These are phyloP conservation scores for Cerastis rubricosa DNA, from an alignment of 2,888 invertebrate genomes.

Conservation along the genomic window DNA sequence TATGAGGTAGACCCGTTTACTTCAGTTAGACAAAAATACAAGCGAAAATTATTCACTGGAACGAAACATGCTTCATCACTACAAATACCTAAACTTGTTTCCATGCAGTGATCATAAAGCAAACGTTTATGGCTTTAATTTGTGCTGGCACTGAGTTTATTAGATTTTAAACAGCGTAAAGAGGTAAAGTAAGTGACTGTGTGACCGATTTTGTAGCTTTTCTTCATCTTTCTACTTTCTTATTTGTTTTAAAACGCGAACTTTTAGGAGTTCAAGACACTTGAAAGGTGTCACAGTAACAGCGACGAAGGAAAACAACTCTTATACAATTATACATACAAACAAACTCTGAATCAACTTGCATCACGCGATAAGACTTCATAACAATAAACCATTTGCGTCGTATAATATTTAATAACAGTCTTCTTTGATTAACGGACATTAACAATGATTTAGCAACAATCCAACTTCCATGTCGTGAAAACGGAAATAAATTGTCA, in stretches of 20 bases:
- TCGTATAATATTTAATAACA: conserved; percentile 34
- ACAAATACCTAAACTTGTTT: conserved; percentile 49
- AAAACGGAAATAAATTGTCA: conserved; percentile 61
- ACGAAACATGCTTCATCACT: conserved; percentile 37
- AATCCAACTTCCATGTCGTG: conserved; percentile 38
- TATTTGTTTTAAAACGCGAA: not conserved
- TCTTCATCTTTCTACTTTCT: conserved; percentile 6
- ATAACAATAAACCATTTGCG: conserved; percentile 23
- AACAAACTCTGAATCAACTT: conserved; percentile 10
- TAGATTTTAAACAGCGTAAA: conserved; percentile 37
- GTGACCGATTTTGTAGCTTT: not conserved
- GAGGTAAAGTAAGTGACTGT: conserved; percentile 21
- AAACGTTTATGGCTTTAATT: conserved; percentile 48
- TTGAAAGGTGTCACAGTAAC: not conserved
- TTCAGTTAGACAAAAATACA: conserved; percentile 13
- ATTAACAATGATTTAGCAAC: conserved; percentile 37
- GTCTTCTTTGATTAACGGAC: conserved; percentile 25
- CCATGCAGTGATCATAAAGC: conserved; percentile 43
- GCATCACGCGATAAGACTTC: conserved; percentile 6
- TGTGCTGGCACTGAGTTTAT: conserved; percentile 40
- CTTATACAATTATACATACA: not conserved
- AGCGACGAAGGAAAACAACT: not conserved
- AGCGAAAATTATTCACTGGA: conserved; percentile 16
- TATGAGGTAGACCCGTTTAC: no score
- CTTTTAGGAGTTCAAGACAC: conserved; percentile 5